phyloP scores from a whole-genome alignment of 1,140 invertebrate species.

The Aradophagus sp. region DNA sequence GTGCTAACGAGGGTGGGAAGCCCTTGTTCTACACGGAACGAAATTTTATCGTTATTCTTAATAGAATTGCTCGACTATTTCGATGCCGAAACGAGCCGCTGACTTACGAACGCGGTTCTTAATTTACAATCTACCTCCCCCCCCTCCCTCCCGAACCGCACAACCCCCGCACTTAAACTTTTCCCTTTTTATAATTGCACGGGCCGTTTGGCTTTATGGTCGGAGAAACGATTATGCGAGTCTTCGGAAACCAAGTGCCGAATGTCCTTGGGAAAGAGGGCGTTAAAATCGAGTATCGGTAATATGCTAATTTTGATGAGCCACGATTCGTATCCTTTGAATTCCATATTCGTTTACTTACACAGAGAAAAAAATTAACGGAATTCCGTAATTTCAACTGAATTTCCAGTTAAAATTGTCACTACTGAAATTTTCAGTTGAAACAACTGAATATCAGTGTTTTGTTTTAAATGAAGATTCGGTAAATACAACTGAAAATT shows the following conservation, averaged over 20 bases:
- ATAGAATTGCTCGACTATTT: constrained; percentile 48
- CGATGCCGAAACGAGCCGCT: constrained; percentile 20
- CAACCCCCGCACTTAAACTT: too few relatives aligned
- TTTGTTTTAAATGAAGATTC: too few relatives aligned
- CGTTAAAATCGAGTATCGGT: constrained; percentile 59
- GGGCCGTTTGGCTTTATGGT: constrained; percentile 19
- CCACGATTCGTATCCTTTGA: too few relatives aligned
- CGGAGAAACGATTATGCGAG: constrained; percentile 67
- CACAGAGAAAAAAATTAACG: too few relatives aligned
- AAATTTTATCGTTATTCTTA: constrained; percentile 53
- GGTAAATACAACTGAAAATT: too few relatives aligned
- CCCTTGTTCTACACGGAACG: constrained; percentile 45
- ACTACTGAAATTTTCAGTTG: too few relatives aligned
- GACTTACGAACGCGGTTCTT: constrained; percentile 19
- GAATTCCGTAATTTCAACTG: too few relatives aligned
- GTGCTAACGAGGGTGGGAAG: constrained; percentile 52
- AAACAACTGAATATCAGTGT: too few relatives aligned
- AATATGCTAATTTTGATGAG: constrained; percentile 71
- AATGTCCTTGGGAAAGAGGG: constrained; percentile 67
- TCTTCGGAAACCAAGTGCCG: constrained; percentile 74
- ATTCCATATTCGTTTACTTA: too few relatives aligned
- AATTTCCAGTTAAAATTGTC: too few relatives aligned
- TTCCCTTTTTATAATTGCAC: constrained; percentile 30
- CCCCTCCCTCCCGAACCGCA: too few relatives aligned
- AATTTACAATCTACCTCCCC: constrained; percentile 19